Conservation (phyloP, 1,140 invertebrate genomes). For the Drosophila setifemur region DNA sequence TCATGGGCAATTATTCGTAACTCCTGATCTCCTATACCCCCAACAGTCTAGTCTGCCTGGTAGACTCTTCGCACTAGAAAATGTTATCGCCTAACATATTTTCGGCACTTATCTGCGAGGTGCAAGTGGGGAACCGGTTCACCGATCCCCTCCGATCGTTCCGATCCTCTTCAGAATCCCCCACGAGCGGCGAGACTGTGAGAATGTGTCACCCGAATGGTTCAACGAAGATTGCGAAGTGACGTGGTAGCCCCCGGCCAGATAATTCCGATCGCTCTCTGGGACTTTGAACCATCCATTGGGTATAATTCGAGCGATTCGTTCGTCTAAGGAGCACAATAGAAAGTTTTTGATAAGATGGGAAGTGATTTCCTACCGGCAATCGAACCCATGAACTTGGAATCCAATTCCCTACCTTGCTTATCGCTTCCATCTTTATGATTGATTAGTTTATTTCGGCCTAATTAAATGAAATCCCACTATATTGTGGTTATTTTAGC, state of each 20-base stretch:
- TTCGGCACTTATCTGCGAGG: slow-evolving; percentile 36
- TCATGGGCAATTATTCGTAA: not conserved
- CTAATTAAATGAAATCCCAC: slow-evolving; percentile 35
- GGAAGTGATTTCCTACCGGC: slow-evolving; percentile 17
- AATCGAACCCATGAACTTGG: slow-evolving; percentile 51
- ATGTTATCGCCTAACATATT: slow-evolving; percentile 39
- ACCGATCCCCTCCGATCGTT: not conserved
- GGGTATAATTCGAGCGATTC: slow-evolving; percentile 10
- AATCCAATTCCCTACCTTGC: slow-evolving; percentile 5
- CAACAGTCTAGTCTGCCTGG: not conserved
- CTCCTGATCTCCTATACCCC: not conserved
- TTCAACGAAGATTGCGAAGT: slow-evolving; percentile 43
- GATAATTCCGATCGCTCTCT: slow-evolving; percentile 60
- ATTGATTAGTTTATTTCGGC: slow-evolving; percentile 57
- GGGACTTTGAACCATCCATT: slow-evolving; percentile 60
- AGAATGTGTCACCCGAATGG: slow-evolving; percentile 70
- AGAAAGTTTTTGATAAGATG: slow-evolving; percentile 51
- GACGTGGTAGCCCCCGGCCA: slow-evolving; percentile 50
- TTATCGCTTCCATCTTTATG: slow-evolving; percentile 33
- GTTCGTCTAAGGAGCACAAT: slow-evolving; percentile 14
- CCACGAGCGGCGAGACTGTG: slow-evolving; percentile 5
- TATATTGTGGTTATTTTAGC: not conserved
- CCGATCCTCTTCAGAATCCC: not conserved
- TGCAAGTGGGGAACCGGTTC: slow-evolving; percentile 50
- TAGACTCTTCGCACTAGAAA: not conserved